These are phyloP conservation scores for Eurytoma californica DNA, from an alignment of 2,888 invertebrate species.

Conservation along the genomic window DNA sequence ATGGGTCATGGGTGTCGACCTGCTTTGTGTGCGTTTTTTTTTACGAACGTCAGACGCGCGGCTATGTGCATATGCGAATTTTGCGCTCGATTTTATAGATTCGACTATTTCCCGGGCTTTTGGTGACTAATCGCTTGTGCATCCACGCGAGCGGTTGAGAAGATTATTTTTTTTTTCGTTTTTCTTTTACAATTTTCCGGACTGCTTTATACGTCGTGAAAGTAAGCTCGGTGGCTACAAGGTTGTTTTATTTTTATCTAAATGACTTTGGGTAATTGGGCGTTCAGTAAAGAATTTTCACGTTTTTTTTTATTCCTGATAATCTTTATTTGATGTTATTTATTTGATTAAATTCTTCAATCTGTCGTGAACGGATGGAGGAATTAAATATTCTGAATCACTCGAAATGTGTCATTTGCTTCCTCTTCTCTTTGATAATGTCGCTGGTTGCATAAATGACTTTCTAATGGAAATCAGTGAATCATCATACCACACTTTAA, in stretches of 20 bases:
- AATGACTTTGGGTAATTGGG: no score
- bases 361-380: not conserved
- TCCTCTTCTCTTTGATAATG: constrained; percentile 12
- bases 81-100: no score
- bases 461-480: not conserved
- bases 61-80: not conserved
- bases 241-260: not conserved
- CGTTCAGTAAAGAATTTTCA: not conserved
- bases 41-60: not conserved
- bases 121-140: no score
- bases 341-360: not conserved
- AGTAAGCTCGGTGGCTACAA: not conserved
- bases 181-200: not conserved
- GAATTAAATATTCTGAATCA: not conserved
- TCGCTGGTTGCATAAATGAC: not conserved
- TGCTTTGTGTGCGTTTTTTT: not conserved
- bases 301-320: not conserved
- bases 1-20: not conserved
- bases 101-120: no score
- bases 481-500: not conserved
- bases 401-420: constrained; percentile 1
- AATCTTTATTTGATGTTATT: not conserved
- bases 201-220: not conserved
- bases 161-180: not conserved
- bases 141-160: no score